These are phyloP conservation scores for Bufo gargarizans DNA, from an alignment of 2,113 vertebrate genomes.

Conservation along the genomic window DNA sequence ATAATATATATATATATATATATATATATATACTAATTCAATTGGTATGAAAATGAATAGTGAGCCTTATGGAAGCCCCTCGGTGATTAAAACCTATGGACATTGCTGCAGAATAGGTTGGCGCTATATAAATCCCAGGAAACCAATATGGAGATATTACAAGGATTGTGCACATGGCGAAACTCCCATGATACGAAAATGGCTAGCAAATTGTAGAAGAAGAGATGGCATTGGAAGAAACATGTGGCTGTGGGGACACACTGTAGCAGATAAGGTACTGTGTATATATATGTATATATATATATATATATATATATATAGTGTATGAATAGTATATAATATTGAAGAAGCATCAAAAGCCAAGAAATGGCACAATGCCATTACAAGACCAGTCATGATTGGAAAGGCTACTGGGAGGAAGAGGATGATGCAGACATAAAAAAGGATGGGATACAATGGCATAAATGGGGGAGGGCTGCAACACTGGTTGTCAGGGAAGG, in stretches of 20 bases:
- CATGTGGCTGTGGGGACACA: not conserved
- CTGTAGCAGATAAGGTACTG: not conserved
- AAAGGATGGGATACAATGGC: conserved; percentile 48
- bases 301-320: no score
- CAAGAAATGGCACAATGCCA: not conserved
- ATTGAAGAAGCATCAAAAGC: not conserved
- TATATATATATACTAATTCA: no score
- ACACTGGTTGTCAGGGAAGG: conserved; percentile 56
- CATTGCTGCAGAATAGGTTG: not conserved
- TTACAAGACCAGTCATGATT: not conserved
- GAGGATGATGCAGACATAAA: conserved; percentile 47
- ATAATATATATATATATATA: no score
- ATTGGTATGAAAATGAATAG: no score
- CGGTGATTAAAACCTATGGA: not conserved
- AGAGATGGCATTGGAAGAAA: not conserved
- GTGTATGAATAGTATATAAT: no score
- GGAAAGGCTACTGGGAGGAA: not conserved
- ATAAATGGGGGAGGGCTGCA: conserved; percentile 53
- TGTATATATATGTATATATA: no score
- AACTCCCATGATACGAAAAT: not conserved
- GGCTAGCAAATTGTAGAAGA: not conserved
- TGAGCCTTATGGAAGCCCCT: no score
- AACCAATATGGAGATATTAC: not conserved
- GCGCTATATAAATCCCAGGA: not conserved
- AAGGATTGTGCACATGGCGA: not conserved